Conservation (phyloP, 2,797 vertebrate genomes). For the Rhadinocentrus ornatus region DNA sequence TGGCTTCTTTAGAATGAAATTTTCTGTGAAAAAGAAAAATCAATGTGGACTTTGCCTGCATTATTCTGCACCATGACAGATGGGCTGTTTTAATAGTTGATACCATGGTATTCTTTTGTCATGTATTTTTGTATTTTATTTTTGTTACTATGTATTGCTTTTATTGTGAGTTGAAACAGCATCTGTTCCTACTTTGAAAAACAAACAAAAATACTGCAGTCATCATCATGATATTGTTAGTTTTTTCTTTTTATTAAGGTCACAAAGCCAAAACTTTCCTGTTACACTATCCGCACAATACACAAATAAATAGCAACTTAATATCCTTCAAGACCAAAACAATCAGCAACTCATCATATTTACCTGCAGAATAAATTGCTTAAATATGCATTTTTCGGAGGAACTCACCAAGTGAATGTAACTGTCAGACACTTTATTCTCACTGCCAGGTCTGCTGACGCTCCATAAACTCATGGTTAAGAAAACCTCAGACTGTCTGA, state of each 20-base stretch:
- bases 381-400: background rate
- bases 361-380: background rate
- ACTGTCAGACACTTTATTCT: slow-evolving; percentile 48
- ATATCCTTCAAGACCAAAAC: slow-evolving; percentile 13
- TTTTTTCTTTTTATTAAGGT: slow-evolving; percentile 9
- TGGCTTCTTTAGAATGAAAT: slow-evolving; percentile 38
- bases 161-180: slow-evolving; percentile 32
- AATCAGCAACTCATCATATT: slow-evolving; percentile 8
- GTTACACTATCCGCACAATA: background rate
- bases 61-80: slow-evolving; percentile 48
- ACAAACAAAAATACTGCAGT: background rate
- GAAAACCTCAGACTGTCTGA: slow-evolving; percentile 55
- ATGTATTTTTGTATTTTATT: background rate
- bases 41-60: slow-evolving; percentile 38
- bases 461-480: slow-evolving; percentile 47
- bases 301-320: slow-evolving; percentile 14
- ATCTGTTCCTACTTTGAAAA: slow-evolving; percentile 26
- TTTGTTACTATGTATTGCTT: slow-evolving; percentile 34
- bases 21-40: slow-evolving; percentile 80
- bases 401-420: slow-evolving; percentile 43
- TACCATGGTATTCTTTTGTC: slow-evolving; percentile 49
- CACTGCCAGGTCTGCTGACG: slow-evolving; percentile 40
- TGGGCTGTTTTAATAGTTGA: slow-evolving; percentile 34
- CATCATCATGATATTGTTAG: slow-evolving; percentile 1
- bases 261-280: background rate